Evolutionary conservation across 2,888 invertebrate species (phyloP).

Genomic region (Siphonodentalium dalli): DNA sequence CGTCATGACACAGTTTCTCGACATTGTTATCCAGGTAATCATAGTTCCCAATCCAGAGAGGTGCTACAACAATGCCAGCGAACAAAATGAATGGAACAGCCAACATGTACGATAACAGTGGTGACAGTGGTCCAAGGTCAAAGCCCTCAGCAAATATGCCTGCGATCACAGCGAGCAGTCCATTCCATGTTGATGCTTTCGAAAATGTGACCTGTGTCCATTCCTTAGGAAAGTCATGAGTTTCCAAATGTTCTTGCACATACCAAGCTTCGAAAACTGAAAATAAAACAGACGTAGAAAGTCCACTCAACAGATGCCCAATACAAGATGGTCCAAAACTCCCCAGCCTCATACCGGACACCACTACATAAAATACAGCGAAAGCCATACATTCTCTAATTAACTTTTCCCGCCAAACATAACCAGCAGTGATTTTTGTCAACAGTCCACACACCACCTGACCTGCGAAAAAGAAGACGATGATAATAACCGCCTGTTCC

Average conservation of each 20-base stretch:
- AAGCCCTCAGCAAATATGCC: constrained; percentile 69
- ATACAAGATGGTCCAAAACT: constrained; percentile 67
- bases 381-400: constrained; percentile 66
- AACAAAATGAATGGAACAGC: constrained; percentile 70
- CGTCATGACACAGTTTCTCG: constrained; percentile 64
- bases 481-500: constrained; percentile 70
- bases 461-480: constrained; percentile 71
- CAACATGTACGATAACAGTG: constrained; percentile 70
- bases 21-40: constrained; percentile 63
- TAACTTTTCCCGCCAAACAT: constrained; percentile 70
- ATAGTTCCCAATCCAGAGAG: constrained; percentile 71
- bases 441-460: constrained; percentile 70
- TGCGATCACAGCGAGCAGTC: constrained; percentile 70
- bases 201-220: constrained; percentile 71
- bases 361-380: constrained; percentile 66
- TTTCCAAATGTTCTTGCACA: constrained; percentile 70
- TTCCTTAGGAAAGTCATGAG: constrained; percentile 69
- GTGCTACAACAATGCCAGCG: constrained; percentile 67
- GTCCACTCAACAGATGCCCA: constrained; percentile 70
- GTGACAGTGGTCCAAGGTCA: constrained; percentile 67
- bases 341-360: constrained; percentile 67
- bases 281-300: constrained; percentile 71
- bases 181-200: constrained; percentile 71
- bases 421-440: constrained; percentile 70
- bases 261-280: constrained; percentile 73